These are phyloP conservation scores for Drosophila atripex DNA, from an alignment of 2,888 invertebrate species.

Conservation along the genomic window DNA sequence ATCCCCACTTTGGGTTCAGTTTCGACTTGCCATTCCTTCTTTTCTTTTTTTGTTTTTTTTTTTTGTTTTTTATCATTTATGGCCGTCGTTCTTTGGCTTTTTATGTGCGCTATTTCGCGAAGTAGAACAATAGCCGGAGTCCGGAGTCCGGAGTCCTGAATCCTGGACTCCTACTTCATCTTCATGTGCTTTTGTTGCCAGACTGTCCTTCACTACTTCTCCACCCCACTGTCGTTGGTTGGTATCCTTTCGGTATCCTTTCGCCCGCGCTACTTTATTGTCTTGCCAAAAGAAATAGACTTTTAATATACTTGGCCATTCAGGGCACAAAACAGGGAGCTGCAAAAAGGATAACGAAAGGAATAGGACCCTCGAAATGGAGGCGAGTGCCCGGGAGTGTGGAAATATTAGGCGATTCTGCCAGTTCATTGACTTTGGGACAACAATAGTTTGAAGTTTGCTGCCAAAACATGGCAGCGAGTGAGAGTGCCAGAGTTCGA, in stretches of 20 bases:
- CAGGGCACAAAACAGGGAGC: constrained; percentile 29
- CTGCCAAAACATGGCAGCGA: constrained; percentile 67
- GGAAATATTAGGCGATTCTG: constrained; percentile 76
- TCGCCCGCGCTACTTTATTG: constrained; percentile 64
- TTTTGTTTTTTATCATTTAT: constrained; percentile 71
- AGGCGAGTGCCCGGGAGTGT: constrained; percentile 8
- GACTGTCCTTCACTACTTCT: constrained; percentile 22
- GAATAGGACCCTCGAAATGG: too few species aligned
- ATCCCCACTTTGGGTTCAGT: constrained; percentile 43
- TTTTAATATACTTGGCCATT: constrained; percentile 72
- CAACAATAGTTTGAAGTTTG: constrained; percentile 79
- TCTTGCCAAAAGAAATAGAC: constrained; percentile 78
- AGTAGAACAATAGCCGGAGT: constrained; percentile 70
- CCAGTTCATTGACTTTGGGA: constrained; percentile 75
- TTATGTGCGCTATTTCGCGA: constrained; percentile 77
- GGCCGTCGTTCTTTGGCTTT: constrained; percentile 71
- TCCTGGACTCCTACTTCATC: constrained; percentile 35
- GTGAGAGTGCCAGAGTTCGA: too few species aligned
- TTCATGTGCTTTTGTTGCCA: constrained; percentile 62
- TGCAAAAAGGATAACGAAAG: background rate
- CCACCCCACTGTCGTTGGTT: constrained; percentile 9
- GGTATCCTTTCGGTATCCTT: constrained; percentile 29
- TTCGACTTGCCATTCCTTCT: constrained; percentile 7
- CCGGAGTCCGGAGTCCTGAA: constrained; percentile 28
- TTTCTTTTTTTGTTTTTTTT: constrained; percentile 17